These are phyloP conservation scores for Orthochromis indermauri DNA, from an alignment of 2,113 vertebrate species.

Conservation along the genomic window DNA sequence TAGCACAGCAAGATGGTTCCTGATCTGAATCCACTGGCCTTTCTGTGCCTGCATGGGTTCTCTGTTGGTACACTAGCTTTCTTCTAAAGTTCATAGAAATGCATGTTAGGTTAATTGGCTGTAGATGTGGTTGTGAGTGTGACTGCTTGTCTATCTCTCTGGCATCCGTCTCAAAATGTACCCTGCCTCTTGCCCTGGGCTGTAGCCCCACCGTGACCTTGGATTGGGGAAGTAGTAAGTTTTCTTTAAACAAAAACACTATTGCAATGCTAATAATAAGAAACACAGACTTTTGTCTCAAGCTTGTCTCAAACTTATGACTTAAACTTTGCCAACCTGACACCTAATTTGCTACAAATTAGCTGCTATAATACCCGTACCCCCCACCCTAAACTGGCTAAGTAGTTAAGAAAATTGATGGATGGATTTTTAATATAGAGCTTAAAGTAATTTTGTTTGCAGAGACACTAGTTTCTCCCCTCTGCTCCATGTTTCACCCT, in stretches of 20 bases:
- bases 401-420: background rate
- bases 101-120: background rate
- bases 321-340: background rate
- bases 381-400: background rate
- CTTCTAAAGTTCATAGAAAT: background rate
- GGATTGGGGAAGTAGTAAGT: background rate
- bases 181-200: background rate
- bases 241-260: background rate
- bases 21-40: background rate
- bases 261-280: background rate
- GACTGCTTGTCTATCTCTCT: background rate
- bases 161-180: background rate
- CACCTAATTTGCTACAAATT: background rate
- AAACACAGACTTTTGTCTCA: background rate
- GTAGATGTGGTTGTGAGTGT: background rate
- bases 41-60: background rate
- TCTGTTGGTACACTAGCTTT: background rate
- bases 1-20: background rate
- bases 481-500: background rate
- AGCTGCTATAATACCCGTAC: background rate
- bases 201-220: background rate
- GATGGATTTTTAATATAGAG: background rate
- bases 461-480: background rate
- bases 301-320: fast-evolving
- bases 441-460: background rate